Percentiles rank a stretch among this genome's conserved stretches.
Evolutionary conservation across 2,888 invertebrate genomes (phyloP).

Genomic region (Antheraea assamensis): DNA sequence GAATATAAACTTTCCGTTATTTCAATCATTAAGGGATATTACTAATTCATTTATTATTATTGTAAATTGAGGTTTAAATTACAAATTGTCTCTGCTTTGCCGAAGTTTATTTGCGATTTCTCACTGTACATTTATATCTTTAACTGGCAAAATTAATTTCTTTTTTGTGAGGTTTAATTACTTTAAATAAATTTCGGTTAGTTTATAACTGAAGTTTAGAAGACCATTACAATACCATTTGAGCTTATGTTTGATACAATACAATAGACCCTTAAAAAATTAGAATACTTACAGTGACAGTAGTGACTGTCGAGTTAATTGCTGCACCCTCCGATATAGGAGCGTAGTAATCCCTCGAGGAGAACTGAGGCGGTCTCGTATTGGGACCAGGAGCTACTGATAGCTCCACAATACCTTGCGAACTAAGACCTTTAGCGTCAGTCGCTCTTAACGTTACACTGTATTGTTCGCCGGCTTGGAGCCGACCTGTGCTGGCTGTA

Average conservation of each 20-base stretch:
- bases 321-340: slow-evolving; percentile 95
- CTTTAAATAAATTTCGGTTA: no score
- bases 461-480: slow-evolving; percentile 94
- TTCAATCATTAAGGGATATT: not conserved
- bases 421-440: slow-evolving; percentile 89
- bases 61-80: not conserved
- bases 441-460: slow-evolving; percentile 93
- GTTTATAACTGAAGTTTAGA: no score
- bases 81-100: not conserved
- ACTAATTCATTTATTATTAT: no score
- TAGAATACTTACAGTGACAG: slow-evolving; percentile 83
- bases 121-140: not conserved
- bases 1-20: not conserved
- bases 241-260: no score
- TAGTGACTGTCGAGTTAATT: slow-evolving; percentile 92
- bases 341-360: slow-evolving; percentile 91
- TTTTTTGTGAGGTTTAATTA: no score
- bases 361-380: slow-evolving; percentile 90
- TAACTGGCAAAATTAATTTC: not conserved
- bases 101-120: not conserved
- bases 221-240: no score
- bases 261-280: slow-evolving; percentile 2
- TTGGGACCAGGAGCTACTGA: slow-evolving; percentile 93
- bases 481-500: slow-evolving; percentile 88
- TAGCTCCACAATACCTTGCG: slow-evolving; percentile 93